Base-by-base conservation (phyloP, 2,113 vertebrate genomes). In the Suricata suricatta region DNA sequence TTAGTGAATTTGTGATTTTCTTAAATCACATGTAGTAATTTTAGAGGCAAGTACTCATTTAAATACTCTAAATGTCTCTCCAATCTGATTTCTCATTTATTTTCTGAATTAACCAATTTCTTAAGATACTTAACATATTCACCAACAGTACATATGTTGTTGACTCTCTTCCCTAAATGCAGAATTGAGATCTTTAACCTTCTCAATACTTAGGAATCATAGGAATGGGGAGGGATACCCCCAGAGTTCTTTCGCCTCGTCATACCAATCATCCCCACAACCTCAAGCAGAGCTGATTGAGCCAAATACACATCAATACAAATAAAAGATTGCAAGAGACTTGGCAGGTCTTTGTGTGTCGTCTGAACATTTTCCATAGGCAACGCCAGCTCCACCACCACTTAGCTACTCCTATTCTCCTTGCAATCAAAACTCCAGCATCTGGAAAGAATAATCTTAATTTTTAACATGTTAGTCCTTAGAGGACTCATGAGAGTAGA, bases 361-460 rank as follows among this genome's bases (percentile, higher is more conserved):
- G 96, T 96, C 97, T 97, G 93, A 98, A 80, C 50, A 96, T 97
- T 98, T 97, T 98, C 98, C 97, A 97, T 57, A 82, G 54, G 25
- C 94, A 95, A 96, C 0, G 96, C 97, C 97, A 98, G 63, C 69
- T 81, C 76, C 84, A 76, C 96, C 96, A 66, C 96, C 57, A 68
- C 69, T 97, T 93, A 96, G 94, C 92, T 97, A 79, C 93, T 97
- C 88, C 79, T 91, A 93, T 72, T 98, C 93, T 76, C 77, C 76
- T 97, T 96, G 82, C 87, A 97, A 95, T 95, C 96, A 94, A 95
- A 98, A 93, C 91, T 77, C 35, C 74, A 82, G 92, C 97, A 98
- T 97, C 98, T 98, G 98, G 95, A 97, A 98, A 95, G 33, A 96
- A 97, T 98, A 50, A 97, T 57, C 76, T 27, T 77, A 69, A 86